These are phyloP conservation scores for Sprattus sprattus DNA, from an alignment of 2,113 vertebrate species.

Conservation along the genomic window DNA sequence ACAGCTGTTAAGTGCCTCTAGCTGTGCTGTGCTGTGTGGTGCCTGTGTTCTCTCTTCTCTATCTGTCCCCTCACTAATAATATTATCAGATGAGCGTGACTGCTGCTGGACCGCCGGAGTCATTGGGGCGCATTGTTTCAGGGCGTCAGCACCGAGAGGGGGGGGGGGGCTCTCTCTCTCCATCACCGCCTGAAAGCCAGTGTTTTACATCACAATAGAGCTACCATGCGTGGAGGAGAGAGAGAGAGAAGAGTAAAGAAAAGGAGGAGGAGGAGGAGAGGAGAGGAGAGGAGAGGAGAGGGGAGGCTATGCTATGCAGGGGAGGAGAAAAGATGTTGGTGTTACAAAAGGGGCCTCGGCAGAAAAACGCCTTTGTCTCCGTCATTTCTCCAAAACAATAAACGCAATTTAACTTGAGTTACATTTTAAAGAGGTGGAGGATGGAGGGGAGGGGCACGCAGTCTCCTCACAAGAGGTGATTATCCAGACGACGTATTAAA, in stretches of 20 bases:
- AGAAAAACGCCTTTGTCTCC: constrained; percentile 68
- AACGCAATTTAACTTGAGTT: constrained; percentile 81
- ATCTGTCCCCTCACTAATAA: neutral
- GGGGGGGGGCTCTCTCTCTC: neutral
- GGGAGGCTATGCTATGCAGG: neutral
- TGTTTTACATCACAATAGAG: constrained; percentile 47
- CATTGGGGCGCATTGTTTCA: constrained; percentile 5
- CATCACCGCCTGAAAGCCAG: constrained; percentile 31
- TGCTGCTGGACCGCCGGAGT: neutral
- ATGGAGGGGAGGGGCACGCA: constrained; percentile 23
- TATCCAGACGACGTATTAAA: constrained; percentile 84
- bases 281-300: neutral
- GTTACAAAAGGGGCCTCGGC: constrained; percentile 51
- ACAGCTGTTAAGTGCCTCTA: neutral
- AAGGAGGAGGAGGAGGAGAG: constrained; percentile 51
- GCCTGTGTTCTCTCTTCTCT: too few relatives aligned
- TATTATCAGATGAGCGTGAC: neutral
- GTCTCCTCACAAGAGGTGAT: constrained; percentile 82
- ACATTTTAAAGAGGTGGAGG: constrained; percentile 70
- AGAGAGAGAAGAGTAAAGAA: neutral
- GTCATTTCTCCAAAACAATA: constrained; percentile 84
- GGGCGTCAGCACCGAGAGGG: neutral
- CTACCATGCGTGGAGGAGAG: neutral
- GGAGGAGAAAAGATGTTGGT: constrained; percentile 64
- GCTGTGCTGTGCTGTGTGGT: too few relatives aligned